Evolutionary conservation across 2,888 invertebrate genomes (phyloP).

Genomic region (Ephialtes manifestator): DNA sequence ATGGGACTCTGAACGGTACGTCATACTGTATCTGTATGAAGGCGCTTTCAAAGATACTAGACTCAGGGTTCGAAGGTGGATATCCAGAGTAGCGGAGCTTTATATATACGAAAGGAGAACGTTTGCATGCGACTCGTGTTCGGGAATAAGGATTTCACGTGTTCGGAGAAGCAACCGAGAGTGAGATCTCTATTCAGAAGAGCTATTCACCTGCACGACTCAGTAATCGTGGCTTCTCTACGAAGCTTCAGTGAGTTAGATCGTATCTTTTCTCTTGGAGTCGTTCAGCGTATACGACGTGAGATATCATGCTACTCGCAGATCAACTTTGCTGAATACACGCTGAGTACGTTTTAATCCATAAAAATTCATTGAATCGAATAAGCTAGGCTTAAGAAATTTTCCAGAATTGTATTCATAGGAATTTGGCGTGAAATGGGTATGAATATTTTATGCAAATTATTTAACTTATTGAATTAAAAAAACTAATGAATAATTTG

Average conservation of each 20-base stretch:
- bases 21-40: slow-evolving; percentile 33
- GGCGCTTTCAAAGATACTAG: slow-evolving; percentile 54
- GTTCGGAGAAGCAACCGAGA: slow-evolving; percentile 46
- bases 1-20: slow-evolving; percentile 16
- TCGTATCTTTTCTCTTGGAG: slow-evolving; percentile 35
- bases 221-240: slow-evolving; percentile 49
- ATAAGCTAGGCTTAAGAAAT: background rate
- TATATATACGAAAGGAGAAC: slow-evolving; percentile 52
- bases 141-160: slow-evolving; percentile 62
- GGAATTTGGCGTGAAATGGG: too few species aligned
- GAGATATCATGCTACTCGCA: slow-evolving; percentile 15
- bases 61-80: slow-evolving; percentile 39
- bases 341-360: background rate
- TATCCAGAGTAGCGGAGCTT: slow-evolving; percentile 13
- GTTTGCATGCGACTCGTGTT: slow-evolving; percentile 63
- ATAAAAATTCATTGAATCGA: background rate
- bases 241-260: slow-evolving; percentile 22
- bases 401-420: background rate
- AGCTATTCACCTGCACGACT: slow-evolving; percentile 60
- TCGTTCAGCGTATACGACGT: background rate
- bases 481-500: too few species aligned
- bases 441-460: too few species aligned
- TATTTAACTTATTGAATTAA: too few species aligned
- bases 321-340: background rate
- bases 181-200: slow-evolving; percentile 54